Base-by-base conservation (phyloP, 2,797 vertebrate species). In the Sparidentex hasta region DNA sequence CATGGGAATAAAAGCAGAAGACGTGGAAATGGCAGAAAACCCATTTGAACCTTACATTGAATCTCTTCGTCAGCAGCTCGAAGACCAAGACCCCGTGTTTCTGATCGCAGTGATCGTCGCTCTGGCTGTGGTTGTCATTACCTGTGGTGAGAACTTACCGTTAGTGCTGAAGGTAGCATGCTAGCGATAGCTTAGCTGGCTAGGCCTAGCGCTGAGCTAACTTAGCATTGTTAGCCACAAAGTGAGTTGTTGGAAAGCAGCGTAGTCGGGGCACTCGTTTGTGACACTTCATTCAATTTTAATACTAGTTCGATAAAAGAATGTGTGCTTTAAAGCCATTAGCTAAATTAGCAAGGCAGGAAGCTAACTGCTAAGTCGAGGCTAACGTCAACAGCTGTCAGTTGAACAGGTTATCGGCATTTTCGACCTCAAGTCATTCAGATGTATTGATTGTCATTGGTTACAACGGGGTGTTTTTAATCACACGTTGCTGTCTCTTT, bases 61-160 rank as follows among this genome's bases (percentile, higher is more conserved):
- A 1, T 90, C 91, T 0, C 33, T 97, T 20, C 80, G 91, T 1
- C 93, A 91, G 59, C 95, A 96, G 46, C 80, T 98, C 29, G 93
- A 94, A 62, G 90, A 83, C 0, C 92, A 95, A 3, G 96, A 96
- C 43, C 94, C 94, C 0, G 80, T 94, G 0, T 66, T 96, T 33
- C 72, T 96, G 16, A 88, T 98, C 43, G 96, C 95, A 0, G 65
- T 96, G 0, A 75, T 94, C 11, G 92, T 96, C 65, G 96, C 97
- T 9, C 13, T 98, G 46, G 83, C 96, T 0, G 95, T 76, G 1
- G 92, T 98, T 57, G 64, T 97, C 75, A 71, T 96, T 69, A 96
- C 96, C 1, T 86, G 96, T 29, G 93, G 98, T 98, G 77, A 94
- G 96, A 86, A 86, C 91, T 92, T 12, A 23, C 29, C 16, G 20